Evolutionary conservation across 1,140 invertebrate species (phyloP).

Genomic region (Episyrphus balteatus): DNA sequence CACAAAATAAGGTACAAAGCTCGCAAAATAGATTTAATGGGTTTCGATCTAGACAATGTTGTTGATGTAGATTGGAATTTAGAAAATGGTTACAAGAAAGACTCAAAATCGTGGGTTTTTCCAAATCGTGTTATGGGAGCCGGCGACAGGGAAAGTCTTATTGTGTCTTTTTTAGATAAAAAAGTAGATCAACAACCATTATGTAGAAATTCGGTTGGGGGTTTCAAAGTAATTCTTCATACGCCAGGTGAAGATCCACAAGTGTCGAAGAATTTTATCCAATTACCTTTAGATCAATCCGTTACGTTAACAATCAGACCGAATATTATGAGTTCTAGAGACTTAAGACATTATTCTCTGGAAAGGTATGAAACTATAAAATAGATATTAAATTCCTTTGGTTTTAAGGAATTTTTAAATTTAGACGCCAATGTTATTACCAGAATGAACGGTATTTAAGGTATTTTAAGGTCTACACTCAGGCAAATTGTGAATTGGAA

Average conservation of each 20-base stretch:
- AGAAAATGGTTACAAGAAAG: conserved; percentile 46
- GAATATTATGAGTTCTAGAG: conserved; percentile 46
- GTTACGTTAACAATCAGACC: conserved; percentile 44
- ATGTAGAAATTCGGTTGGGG: conserved; percentile 55
- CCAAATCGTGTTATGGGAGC: conserved; percentile 45
- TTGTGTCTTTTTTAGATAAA: conserved; percentile 44
- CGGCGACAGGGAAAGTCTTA: conserved; percentile 48
- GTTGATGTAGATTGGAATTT: conserved; percentile 41
- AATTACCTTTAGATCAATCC: conserved; percentile 43
- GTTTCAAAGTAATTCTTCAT: conserved; percentile 53
- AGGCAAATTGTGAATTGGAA: conserved; percentile 51
- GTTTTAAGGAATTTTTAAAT: conserved; percentile 10
- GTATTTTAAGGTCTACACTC: conserved; percentile 20
- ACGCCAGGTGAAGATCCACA: conserved; percentile 46
- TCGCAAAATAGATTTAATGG: too few relatives aligned
- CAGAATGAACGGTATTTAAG: conserved; percentile 41
- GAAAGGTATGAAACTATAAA: conserved; percentile 11
- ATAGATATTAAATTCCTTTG: too few relatives aligned
- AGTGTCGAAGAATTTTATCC: conserved; percentile 43
- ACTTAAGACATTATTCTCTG: conserved; percentile 41
- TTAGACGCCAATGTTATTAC: conserved; percentile 47
- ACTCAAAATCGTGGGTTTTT: conserved; percentile 41
- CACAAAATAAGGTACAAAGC: too few relatives aligned
- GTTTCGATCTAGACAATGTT: too few relatives aligned
- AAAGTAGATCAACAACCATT: conserved; percentile 50